Percentiles rank a stretch among this genome's conserved stretches.
Conservation (phyloP, 1,140 invertebrate genomes). For the Metopolophium dirhodum region DNA sequence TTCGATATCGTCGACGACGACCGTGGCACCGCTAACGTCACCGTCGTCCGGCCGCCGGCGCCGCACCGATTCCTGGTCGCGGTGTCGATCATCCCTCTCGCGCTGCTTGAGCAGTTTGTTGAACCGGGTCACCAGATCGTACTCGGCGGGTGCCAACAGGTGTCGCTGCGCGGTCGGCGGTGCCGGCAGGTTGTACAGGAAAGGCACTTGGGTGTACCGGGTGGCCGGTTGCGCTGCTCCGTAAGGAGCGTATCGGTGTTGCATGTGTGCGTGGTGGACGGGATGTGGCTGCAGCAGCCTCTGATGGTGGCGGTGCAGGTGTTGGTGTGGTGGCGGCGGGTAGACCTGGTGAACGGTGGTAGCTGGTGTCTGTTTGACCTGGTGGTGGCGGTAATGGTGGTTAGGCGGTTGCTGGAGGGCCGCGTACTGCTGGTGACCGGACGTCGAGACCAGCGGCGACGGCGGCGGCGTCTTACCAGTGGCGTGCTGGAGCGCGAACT, state of each 20-base stretch:
- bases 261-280: conserved; percentile 60
- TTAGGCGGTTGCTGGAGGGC: neutral
- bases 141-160: conserved; percentile 9
- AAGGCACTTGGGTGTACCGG: conserved; percentile 57
- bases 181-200: conserved; percentile 57
- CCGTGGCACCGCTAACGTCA: neutral
- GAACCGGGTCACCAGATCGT: conserved; percentile 40
- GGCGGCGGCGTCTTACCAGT: neutral
- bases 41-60: neutral
- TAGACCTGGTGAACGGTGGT: conserved; percentile 61
- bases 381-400: neutral
- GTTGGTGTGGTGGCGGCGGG: conserved; percentile 45
- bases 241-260: conserved; percentile 60
- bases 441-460: neutral
- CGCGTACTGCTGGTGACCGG: neutral
- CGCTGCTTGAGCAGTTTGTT: conserved; percentile 30
- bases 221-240: conserved; percentile 64
- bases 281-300: conserved; percentile 64
- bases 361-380: neutral
- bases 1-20: neutral
- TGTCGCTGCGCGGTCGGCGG: conserved; percentile 17
- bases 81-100: neutral
- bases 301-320: conserved; percentile 62
- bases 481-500: neutral
- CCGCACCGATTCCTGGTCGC: no score